phyloP scores from a whole-genome alignment of 2,888 invertebrate genomes.

The Anoplius nigerrimus region DNA sequence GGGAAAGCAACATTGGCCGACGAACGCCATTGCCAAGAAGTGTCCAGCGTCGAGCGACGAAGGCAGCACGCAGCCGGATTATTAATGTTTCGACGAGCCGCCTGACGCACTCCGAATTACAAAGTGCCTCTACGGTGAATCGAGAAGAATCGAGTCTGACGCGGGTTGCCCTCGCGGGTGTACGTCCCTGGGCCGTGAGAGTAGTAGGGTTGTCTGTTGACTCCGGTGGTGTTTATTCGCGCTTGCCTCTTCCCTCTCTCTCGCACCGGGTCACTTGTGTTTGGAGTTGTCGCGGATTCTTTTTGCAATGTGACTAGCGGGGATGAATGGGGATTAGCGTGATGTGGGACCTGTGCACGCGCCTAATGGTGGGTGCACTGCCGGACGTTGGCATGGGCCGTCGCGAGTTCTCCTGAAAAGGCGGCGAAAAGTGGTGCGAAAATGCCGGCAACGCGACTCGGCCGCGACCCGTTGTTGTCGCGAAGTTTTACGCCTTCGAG shows the following conservation, averaged over 20 bases:
- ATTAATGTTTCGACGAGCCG: no score
- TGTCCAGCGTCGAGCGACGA: no score
- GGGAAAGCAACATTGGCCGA: no score
- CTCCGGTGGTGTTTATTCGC: constrained; percentile 77
- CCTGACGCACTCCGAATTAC: no score
- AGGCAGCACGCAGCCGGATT: no score
- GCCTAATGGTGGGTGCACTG: constrained; percentile 50
- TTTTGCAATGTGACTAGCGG: constrained; percentile 60
- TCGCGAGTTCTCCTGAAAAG: constrained; percentile 39
- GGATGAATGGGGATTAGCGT: constrained; percentile 58
- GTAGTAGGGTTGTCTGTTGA: constrained; percentile 69
- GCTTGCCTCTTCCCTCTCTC: constrained; percentile 53
- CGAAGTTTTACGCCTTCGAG: constrained; percentile 31
- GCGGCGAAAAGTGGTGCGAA: constrained; percentile 47
- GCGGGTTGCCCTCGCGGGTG: constrained; percentile 54
- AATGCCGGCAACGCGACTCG: constrained; percentile 64
- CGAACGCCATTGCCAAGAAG: no score
- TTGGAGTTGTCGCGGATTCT: constrained; percentile 53
- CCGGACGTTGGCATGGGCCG: constrained; percentile 34
- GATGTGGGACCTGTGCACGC: constrained; percentile 56
- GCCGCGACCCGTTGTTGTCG: constrained; percentile 43
- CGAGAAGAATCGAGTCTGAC: no score
- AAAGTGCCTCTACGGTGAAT: no score
- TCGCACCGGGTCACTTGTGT: constrained; percentile 40
- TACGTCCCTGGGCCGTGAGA: constrained; percentile 72